Evolutionary conservation across 2,888 invertebrate genomes (phyloP).

Genomic region (Xestoiulus laeticollis): DNA sequence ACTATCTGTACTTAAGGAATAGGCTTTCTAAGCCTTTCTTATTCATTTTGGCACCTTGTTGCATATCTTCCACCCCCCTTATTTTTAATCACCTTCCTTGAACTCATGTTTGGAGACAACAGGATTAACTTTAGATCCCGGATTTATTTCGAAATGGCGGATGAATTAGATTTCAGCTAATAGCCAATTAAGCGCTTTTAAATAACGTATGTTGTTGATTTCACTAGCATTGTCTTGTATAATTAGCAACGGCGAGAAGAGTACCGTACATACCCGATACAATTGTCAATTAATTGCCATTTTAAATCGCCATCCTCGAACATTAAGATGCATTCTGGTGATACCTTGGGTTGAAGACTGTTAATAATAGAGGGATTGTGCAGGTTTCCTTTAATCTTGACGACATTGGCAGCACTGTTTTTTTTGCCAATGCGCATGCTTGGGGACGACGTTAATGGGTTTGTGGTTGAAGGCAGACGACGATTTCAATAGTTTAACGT

Average conservation of each 20-base stretch:
- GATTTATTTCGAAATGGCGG: not conserved
- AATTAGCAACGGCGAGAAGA: not conserved
- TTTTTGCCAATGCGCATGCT: no score
- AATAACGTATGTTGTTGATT: not conserved
- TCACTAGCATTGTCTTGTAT: not conserved
- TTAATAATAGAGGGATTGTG: no score
- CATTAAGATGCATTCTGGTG: no score
- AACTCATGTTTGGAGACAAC: conserved; percentile 2
- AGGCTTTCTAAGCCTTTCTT: not conserved
- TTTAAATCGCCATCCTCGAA: not conserved
- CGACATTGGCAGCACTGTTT: no score
- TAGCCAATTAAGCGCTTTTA: conserved; percentile 14
- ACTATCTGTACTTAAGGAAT: not conserved
- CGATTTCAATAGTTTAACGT: no score
- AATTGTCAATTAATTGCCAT: not conserved
- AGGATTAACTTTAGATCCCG: conserved; percentile 1
- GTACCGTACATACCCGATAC: not conserved
- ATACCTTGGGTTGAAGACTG: no score
- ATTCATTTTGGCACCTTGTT: not conserved
- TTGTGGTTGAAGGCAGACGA: no score
- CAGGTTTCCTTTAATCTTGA: no score
- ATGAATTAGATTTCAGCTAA: not conserved
- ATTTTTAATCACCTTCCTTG: not conserved
- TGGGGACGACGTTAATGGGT: no score
- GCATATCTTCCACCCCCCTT: not conserved